Evolutionary conservation across 1,140 invertebrate species (phyloP), one percentile per base, ranked within the genome.

Genomic region (Ladona fulva): DNA sequence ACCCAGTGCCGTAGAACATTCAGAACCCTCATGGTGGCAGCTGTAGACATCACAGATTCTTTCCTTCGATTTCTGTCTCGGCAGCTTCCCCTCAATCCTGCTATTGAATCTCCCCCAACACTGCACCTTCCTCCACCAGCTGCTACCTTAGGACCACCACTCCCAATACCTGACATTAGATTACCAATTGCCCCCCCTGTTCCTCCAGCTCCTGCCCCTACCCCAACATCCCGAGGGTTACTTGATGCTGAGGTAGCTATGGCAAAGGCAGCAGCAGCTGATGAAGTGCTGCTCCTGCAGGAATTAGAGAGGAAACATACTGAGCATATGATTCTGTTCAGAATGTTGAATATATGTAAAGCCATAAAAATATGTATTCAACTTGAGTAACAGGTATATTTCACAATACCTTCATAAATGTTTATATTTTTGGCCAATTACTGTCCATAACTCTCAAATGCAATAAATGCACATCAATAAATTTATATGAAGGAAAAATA

Each of bases 21-120:
- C 0, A 98, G 86, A 0, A 97, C 95, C 80, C 96, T 85, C 95
- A 97, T 97, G 0, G 95, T 97, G 25, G 95, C 95, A 25, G 95
- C 95, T 1, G 94, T 96, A 42, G 93, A 95, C 82, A 96, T 94
- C 8, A 97, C 92, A 19, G 93, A 95, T 82, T 96, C 94, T 80
- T 95, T 91, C 77, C 92, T 85, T 24, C 89, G 85, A 29, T 83
- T 85, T 29, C 80, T 76, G 19, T 88, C 86, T 0, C 84, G 81
- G 78, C 81, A 85, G 0, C 83, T 85, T n/a, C 82, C 82, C 73
- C 79, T 73, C 80, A 84, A 77, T 83, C 85, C 76, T 84, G 85
- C 77, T 16, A 66, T 66, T 6, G 52, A 66, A 80, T 84, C 77
- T 82, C 86, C 73, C 79, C 83, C 12, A 83, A 83, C 5, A 84